Evolutionary conservation across 2,797 vertebrate species (phyloP).

Genomic region (Mycteria americana): DNA sequence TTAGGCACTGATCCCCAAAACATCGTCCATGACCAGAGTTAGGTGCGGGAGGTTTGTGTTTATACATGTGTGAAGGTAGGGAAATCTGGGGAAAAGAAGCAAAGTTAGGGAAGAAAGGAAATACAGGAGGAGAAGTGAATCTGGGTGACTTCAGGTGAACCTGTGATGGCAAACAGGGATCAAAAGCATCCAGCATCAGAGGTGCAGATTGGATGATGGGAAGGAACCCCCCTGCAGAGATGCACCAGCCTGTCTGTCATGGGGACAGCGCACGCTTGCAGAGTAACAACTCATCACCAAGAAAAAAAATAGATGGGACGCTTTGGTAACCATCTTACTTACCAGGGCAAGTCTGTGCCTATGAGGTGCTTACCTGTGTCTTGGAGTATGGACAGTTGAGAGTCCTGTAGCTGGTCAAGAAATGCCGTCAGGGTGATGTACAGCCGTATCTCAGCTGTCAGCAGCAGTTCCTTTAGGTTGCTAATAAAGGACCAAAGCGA

Average conservation of each 20-base stretch:
- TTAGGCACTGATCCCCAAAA: neutral
- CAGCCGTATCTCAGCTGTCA: neutral
- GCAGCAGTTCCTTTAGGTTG: neutral
- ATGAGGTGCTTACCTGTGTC: neutral
- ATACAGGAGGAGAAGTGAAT: neutral
- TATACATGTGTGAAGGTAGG: neutral
- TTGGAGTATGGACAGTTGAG: neutral
- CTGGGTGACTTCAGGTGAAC: neutral
- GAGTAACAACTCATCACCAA: neutral
- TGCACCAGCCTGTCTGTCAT: neutral
- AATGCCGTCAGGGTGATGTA: neutral
- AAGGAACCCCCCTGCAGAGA: neutral
- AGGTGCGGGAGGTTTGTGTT: neutral
- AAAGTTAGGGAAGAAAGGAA: neutral
- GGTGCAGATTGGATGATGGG: rapidly evolving
- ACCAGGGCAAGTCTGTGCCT: neutral
- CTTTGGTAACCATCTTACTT: neutral
- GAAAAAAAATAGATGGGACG: neutral
- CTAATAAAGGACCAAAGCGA: neutral
- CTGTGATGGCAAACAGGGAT: neutral
- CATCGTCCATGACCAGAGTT: rapidly evolving
- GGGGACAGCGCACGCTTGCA: neutral
- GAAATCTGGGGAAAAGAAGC: neutral
- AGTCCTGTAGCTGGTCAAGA: neutral
- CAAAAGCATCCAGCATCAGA: neutral